Evolutionary conservation across 1,140 invertebrate genomes (phyloP).

Genomic region (Brachionus sp.): DNA sequence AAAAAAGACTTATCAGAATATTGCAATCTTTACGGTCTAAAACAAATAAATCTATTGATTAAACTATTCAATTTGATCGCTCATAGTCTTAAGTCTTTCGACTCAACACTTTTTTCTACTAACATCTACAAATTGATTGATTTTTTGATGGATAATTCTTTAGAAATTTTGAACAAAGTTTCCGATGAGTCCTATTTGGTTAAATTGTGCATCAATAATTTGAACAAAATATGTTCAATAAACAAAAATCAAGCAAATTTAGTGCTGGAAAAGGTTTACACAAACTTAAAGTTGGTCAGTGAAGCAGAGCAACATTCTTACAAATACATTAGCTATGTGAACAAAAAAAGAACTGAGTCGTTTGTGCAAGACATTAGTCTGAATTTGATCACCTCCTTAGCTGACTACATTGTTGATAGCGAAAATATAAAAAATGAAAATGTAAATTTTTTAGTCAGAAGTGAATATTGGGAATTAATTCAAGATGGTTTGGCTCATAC

Average conservation of each 20-base stretch:
- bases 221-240: not conserved
- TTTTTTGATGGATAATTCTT: conserved; percentile 18
- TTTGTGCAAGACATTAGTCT: conserved; percentile 29
- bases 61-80: not conserved
- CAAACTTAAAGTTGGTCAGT: not conserved
- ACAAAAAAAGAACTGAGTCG: conserved; percentile 42
- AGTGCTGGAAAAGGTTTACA: not conserved
- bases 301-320: not conserved
- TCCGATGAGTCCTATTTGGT: not conserved
- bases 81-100: not conserved
- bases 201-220: conserved; percentile 12
- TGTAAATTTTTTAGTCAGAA: not conserved
- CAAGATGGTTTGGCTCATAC: conserved; percentile 35
- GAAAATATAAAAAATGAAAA: not conserved
- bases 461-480: conserved; percentile 22
- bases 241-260: not conserved
- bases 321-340: not conserved
- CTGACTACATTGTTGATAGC: not conserved
- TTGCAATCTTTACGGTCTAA: not conserved
- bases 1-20: not conserved
- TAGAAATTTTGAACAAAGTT: not conserved
- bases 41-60: conserved; percentile 24
- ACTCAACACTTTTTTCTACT: not conserved
- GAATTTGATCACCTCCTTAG: conserved; percentile 17
- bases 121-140: not conserved